Base-by-base conservation (phyloP, 2,113 vertebrate species). In the Odontesthes bonariensis region DNA sequence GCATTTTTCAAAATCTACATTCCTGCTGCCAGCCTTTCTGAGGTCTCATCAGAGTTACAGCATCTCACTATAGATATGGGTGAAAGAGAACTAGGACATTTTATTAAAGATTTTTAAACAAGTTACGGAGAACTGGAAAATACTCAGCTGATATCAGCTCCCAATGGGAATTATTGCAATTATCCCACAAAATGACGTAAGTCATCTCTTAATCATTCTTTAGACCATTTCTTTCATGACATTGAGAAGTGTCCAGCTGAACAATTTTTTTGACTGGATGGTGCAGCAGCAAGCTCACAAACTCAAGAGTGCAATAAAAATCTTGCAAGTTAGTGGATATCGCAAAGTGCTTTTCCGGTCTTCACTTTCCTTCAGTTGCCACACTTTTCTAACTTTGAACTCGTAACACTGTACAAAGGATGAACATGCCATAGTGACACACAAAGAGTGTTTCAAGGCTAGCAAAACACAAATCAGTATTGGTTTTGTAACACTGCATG, bases 71-170 rank as follows among this genome's bases (percentile, higher is more conserved):
- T 31, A 53, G 47, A 71, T 79, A 78, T 79, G 73, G 82, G 84
- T 81, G 70, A 83, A 84, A 80, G 65, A 56, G 14, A 56, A 75
- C 33, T 10, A 44, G 40, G 75, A 23, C 31, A 49, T 62, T 71
- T 84, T 72, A 81, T 88, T 86, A 73, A 42, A 79, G 69, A 54
- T 67, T 83, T 77, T 81, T 72, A 60, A 81, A 61, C 33, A 16
- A 80, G 57, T 35, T 66, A 73, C 77, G 57, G 46, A 33, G 31
- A 76, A 60, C 20, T 67, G 38, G 38, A 72, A 74, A 23, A 63
- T 81, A 70, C 72, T 81, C 58, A 81, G 73, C 79, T 86, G 79
- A 80, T 85, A 79, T 87, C 81, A 82, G 81, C 70, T 75, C 71
- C 77, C 84, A 58, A 64, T 54, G 51, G 76, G 49, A 72, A 78